Evolutionary conservation across 2,888 invertebrate species (phyloP).

Genomic region (Troides aeacus): DNA sequence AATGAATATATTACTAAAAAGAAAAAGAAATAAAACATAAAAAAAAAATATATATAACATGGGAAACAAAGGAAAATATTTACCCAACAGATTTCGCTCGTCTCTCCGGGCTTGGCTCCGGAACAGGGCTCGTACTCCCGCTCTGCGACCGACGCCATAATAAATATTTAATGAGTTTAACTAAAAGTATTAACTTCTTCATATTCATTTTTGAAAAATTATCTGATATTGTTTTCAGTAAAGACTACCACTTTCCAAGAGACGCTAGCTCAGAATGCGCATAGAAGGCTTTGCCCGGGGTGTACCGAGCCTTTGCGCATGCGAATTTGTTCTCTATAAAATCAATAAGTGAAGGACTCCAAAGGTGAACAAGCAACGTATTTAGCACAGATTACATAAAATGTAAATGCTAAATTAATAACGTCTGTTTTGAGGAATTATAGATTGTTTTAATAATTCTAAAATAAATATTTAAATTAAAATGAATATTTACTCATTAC

Average conservation of each 20-base stretch:
- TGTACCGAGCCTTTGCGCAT: neutral
- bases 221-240: neutral
- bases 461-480: too few relatives aligned
- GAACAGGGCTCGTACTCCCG: constrained; percentile 9
- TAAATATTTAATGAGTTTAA: constrained; percentile 24
- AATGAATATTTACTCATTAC: too few relatives aligned
- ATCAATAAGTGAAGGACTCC: neutral
- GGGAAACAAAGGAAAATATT: constrained; percentile 2
- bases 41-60: neutral
- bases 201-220: constrained; percentile 15
- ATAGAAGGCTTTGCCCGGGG: neutral
- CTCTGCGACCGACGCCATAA: constrained; percentile 27
- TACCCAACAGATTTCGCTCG: constrained; percentile 11
- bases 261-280: neutral
- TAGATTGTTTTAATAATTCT: too few relatives aligned
- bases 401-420: too few relatives aligned
- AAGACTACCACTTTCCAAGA: neutral
- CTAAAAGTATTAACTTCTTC: constrained; percentile 16
- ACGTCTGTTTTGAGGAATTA: too few relatives aligned
- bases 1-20: neutral
- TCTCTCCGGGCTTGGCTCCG: constrained; percentile 3
- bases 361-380: too few relatives aligned
- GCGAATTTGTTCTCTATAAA: neutral
- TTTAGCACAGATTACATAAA: too few relatives aligned
- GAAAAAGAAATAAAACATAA: neutral